phyloP scores from a whole-genome alignment of 1,140 invertebrate genomes.

The Probaryconus sp. region DNA sequence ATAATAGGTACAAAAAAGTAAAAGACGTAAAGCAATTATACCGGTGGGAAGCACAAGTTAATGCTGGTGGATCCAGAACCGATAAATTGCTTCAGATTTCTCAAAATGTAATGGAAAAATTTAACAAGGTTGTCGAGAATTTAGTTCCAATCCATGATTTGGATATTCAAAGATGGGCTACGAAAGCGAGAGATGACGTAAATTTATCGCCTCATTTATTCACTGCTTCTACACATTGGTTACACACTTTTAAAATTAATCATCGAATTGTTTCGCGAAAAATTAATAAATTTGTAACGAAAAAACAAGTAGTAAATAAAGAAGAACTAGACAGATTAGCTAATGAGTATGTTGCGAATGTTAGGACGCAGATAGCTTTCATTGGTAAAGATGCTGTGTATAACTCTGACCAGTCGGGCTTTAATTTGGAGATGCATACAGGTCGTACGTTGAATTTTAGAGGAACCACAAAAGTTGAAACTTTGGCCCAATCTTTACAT shows the following conservation, averaged over 20 bases:
- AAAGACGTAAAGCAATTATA: background rate
- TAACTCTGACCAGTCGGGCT: constrained; percentile 18
- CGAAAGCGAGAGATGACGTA: constrained; percentile 2
- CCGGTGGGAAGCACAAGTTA: background rate
- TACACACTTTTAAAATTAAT: no score
- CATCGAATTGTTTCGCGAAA: background rate
- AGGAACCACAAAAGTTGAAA: background rate
- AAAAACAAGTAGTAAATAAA: no score
- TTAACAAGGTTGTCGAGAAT: background rate
- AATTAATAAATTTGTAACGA: background rate
- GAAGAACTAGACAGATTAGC: no score
- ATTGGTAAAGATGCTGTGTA: background rate
- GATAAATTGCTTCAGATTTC: background rate
- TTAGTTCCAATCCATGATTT: constrained; percentile 1
- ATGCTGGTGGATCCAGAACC: background rate
- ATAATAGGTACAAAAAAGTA: background rate
- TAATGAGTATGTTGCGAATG: no score
- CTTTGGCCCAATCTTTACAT: background rate
- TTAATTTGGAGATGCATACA: constrained; percentile 20
- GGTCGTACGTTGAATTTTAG: constrained; percentile 1
- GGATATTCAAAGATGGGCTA: constrained; percentile 13
- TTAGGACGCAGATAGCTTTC: no score
- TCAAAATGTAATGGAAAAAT: background rate
- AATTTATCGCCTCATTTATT: no score
- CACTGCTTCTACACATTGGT: no score